A percentile compares a stretch with the other conserved stretches of the same genome.
Evolutionary conservation across 2,888 invertebrate genomes (phyloP).

Genomic region (Hecatera dysodea): DNA sequence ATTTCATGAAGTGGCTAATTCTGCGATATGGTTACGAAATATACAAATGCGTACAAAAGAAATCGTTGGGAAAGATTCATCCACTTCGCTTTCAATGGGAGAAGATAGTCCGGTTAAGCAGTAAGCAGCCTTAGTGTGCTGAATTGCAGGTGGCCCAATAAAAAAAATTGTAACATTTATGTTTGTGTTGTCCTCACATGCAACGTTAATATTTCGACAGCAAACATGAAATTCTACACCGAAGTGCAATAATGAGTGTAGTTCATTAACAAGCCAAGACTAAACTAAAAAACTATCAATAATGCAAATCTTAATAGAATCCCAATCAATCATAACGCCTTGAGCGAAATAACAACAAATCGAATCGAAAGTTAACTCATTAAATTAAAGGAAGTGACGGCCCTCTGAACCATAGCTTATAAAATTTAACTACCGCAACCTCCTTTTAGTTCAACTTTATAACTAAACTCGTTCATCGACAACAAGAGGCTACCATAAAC

Average conservation of each 20-base stretch:
- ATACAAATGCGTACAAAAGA: too few species aligned
- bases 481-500: slow-evolving; percentile 42
- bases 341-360: slow-evolving; percentile 23
- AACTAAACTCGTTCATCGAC: slow-evolving; percentile 34
- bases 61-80: too few species aligned
- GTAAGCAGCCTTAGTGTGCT: too few species aligned
- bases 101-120: too few species aligned
- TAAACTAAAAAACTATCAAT: slow-evolving; percentile 29
- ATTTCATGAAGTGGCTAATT: too few species aligned
- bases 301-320: slow-evolving; percentile 17
- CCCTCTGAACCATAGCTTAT: slow-evolving; percentile 52
- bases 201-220: slow-evolving; percentile 2
- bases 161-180: too few species aligned
- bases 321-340: slow-evolving; percentile 15
- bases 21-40: too few species aligned
- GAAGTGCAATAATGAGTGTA: background rate
- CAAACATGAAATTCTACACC: slow-evolving; percentile 30
- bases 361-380: slow-evolving; percentile 55
- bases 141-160: too few species aligned
- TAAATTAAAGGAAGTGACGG: slow-evolving; percentile 19
- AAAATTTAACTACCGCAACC: slow-evolving; percentile 53
- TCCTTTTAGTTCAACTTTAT: slow-evolving; percentile 66
- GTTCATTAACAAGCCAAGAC: slow-evolving; percentile 3
- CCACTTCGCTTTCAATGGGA: too few species aligned
- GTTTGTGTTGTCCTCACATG: background rate